Evolutionary conservation across 1,140 invertebrate species (phyloP).

Genomic region (Copidosoma floridanum): DNA sequence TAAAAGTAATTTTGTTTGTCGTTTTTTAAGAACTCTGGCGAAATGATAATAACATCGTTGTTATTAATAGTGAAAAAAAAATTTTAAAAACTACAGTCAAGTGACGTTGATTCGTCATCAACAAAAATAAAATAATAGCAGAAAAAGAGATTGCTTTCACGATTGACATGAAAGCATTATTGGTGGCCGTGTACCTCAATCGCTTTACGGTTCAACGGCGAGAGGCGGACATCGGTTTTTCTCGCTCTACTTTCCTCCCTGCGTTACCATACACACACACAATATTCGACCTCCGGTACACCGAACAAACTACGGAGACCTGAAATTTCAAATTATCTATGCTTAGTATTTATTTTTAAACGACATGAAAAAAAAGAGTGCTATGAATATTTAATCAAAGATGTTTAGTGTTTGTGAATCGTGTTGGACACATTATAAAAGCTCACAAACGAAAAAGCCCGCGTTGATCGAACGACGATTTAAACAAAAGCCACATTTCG

Average conservation of each 20-base stretch:
- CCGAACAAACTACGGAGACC: background rate
- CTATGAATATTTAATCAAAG: slow-evolving; percentile 7
- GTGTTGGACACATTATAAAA: too few species aligned
- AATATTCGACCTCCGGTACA: background rate
- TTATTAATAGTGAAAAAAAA: slow-evolving; percentile 31
- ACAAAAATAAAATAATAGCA: slow-evolving; percentile 11
- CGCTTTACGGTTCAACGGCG: slow-evolving; percentile 22
- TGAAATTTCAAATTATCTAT: slow-evolving; percentile 7
- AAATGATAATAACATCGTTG: slow-evolving; percentile 28
- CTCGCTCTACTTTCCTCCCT: slow-evolving; percentile 25
- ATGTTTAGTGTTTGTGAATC: slow-evolving; percentile 1
- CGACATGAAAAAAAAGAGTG: slow-evolving; percentile 2
- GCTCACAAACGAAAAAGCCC: too few species aligned
- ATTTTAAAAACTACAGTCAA: too few species aligned
- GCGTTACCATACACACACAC: background rate
- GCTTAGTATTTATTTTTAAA: too few species aligned
- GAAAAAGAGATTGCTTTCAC: background rate
- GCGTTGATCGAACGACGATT: too few species aligned
- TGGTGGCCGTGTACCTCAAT: slow-evolving; percentile 22
- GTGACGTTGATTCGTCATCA: slow-evolving; percentile 31
- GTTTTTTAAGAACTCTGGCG: slow-evolving; percentile 7
- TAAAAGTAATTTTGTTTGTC: too few species aligned
- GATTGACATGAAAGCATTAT: slow-evolving; percentile 6
- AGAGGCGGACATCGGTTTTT: slow-evolving; percentile 26
- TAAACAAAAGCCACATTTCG: background rate